Evolutionary conservation across 2,113 vertebrate species (phyloP), one percentile per base, ranked within the genome.

Genomic region (Oncorhynchus tshawytscha): DNA sequence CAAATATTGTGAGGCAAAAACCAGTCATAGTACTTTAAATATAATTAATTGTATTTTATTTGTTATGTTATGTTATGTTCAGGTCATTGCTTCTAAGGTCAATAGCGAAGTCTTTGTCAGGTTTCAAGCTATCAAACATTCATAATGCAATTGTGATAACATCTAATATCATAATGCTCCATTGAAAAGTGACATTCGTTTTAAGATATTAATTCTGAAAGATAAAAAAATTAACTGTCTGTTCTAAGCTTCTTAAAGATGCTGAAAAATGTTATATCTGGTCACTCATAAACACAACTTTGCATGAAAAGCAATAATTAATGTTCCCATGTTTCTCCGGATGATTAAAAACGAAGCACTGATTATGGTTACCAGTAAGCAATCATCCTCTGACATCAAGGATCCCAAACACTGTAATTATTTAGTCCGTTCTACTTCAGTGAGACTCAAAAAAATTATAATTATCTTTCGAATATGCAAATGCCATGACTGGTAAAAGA

Each of bases 281-380:
- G 88, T 85, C 72, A 76, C 88, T 84, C 88, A 92, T 87, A 92
- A 89, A 93, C 85, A 93, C 86, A 91, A 92, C 85, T 92, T 91
- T 91, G 89, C 88, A 89, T 92, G 90, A 91, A 89, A 92, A 91
- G 91, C 89, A 90, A 92, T 91, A 89, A 92, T 93, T 92, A 91
- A 90, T 90, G 89, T 87, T 91, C 89, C 84, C 51, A 0, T 54
- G 88, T 87, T 90, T 92, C 91, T 92, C 91, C 85, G 85, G 91
- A 89, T 91, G 92, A 93, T 94, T 93, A 93, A 93, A 93, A 93
- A 90, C 90, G 90, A 91, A 93, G 91, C 88, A 86, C 82, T 89
- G 90, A 93, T 93, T 93, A 91, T 91, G 88, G 89, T 90, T 88
- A 92, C 89, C 88, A 91, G 88, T 93, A 82, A 86, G 90, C 90